A percentile compares a stretch with the other conserved stretches of the same genome.
These are phyloP conservation scores for Coracias cyanogaster DNA, from an alignment of 2,797 vertebrate genomes.

Conservation along the genomic window DNA sequence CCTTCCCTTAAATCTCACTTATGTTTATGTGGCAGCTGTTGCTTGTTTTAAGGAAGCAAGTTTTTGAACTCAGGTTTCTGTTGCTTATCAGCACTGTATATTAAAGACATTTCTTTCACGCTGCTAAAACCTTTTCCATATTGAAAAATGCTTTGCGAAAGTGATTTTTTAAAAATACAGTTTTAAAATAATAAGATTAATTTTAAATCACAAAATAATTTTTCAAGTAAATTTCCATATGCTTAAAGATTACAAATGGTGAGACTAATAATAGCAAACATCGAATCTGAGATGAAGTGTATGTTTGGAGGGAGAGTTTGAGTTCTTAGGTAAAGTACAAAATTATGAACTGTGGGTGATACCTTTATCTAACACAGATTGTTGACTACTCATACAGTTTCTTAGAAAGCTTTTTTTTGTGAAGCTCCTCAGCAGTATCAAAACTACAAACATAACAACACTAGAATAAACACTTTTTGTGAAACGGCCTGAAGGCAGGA, in stretches of 20 bases:
- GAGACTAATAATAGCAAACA: not conserved
- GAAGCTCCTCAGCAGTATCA: not conserved
- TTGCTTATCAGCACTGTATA: constrained; percentile 64
- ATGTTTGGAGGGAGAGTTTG: not conserved
- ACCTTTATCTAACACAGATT: not conserved
- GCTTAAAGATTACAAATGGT: not conserved
- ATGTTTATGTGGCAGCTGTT: constrained; percentile 64
- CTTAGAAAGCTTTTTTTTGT: constrained; percentile 19
- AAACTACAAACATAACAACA: not conserved
- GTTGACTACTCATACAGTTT: not conserved
- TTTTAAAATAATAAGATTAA: not conserved
- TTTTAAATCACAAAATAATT: not conserved
- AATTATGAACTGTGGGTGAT: not conserved
- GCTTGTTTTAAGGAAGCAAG: constrained; percentile 54
- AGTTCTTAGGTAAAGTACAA: not conserved
- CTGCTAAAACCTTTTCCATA: constrained; percentile 61
- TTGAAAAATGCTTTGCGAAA: constrained; percentile 13
- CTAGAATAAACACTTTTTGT: not conserved
- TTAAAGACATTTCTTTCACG: constrained; percentile 62
- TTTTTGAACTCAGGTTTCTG: constrained; percentile 68
- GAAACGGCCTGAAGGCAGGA: constrained; percentile 12
- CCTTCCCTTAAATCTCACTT: constrained; percentile 39
- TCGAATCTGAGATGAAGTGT: not conserved
- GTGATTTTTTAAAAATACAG: not conserved
- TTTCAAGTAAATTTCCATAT: not conserved